Base-by-base conservation (phyloP, 2,888 invertebrate genomes). In the Lasioglossum calceatum region DNA sequence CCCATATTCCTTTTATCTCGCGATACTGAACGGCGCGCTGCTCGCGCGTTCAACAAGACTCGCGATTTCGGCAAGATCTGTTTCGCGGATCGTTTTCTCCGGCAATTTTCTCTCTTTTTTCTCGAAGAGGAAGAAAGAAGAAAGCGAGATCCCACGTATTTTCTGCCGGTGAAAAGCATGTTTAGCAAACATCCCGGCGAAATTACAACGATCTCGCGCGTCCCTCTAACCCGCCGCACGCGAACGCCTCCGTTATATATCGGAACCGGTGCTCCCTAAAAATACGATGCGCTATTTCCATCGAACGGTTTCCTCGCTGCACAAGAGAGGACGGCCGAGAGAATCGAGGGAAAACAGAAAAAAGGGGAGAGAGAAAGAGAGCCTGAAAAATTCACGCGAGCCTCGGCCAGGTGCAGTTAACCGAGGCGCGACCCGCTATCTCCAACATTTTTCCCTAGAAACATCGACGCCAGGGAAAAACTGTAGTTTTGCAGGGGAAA, bases 241-340 rank as follows among this genome's bases (percentile, higher is more conserved):
- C 83, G 82, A 87, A 91, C 77, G 77, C 85, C 90, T 83, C 85
- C 87, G 91, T 80, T 88, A 84, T 86, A 90, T 86, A 88, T 86
- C 85, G 84, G 79, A 77, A 83, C 71, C 84, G 71, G 89, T 81
- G 87, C 92, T 92, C 90, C 89, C 94, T 94, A 94, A 94, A 94
- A 94, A 94, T 94, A 94, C 89, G 87, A 87, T 85, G 74, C 67
- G 91, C 93, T 94, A 94, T 94, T 94, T 94, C 93, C 94, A 94
- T 88, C 88, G 77, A 61, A 64, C 50, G 81, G 79, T 44, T 61
- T 84, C 81, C 79, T 70, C 75, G 84, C 64, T 88, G 81, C 80
- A 85, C 78, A 67, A 76, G 67, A 76, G 61, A 80, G 76, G 73
- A 79, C 39, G n/a, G 12, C n/a, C n/a, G 27, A 58, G 78, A 77